A percentile compares a stretch with the other conserved stretches of the same genome.
Evolutionary conservation across 2,888 invertebrate genomes (phyloP).

Genomic region (Acanthococcus lagerstroemiae): DNA sequence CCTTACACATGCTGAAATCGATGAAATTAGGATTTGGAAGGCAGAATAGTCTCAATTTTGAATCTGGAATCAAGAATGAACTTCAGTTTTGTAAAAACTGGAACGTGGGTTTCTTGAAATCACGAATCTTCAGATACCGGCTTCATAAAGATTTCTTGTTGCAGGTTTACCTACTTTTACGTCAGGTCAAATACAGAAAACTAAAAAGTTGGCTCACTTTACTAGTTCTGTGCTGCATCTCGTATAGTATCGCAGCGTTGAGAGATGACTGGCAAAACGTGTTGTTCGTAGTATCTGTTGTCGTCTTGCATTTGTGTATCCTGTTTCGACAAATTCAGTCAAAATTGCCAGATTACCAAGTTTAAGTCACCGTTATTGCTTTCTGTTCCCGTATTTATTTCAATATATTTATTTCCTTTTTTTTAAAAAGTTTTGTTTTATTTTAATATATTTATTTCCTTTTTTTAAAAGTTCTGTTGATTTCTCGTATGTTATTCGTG

Average conservation of each 20-base stretch:
- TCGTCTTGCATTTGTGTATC: conserved; percentile 13
- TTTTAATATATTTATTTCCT: too few species aligned
- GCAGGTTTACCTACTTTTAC: conserved; percentile 14
- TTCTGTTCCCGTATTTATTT: too few species aligned
- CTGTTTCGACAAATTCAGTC: conserved; percentile 14
- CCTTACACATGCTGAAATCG: too few species aligned
- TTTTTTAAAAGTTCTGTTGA: too few species aligned
- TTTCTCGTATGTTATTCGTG: too few species aligned
- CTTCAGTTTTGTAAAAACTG: too few species aligned
- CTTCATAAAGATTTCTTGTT: background rate
- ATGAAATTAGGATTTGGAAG: too few species aligned
- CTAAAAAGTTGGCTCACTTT: conserved; percentile 14
- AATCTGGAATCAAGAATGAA: too few species aligned
- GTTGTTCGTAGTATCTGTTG: conserved; percentile 4
- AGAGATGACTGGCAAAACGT: conserved; percentile 24
- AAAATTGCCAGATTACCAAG: conserved; percentile 26
- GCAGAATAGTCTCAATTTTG: too few species aligned
- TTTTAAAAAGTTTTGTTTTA: too few species aligned
- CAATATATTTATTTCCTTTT: too few species aligned
- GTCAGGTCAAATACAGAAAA: conserved; percentile 17
- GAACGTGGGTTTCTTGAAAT: too few species aligned
- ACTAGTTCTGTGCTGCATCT: background rate
- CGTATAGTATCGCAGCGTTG: background rate
- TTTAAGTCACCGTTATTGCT: background rate
- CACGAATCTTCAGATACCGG: background rate